Conservation (phyloP, 2,113 vertebrate genomes). For the Anhinga anhinga region DNA sequence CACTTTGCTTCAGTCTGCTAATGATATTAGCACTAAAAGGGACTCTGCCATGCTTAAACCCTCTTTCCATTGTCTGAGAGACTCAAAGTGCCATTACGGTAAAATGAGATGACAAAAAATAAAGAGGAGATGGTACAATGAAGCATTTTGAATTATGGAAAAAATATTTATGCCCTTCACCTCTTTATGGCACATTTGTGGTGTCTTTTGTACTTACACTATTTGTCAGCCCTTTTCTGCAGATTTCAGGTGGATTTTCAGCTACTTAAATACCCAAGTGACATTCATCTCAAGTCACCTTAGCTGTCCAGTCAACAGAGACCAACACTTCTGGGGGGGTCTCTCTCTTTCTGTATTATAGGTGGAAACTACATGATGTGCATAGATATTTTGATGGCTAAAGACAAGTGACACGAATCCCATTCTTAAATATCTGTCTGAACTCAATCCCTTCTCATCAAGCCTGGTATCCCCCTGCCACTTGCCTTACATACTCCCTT, state of each 20-base stretch:
- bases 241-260: not conserved
- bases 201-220: not conserved
- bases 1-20: conserved; percentile 52
- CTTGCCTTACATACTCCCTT: not conserved
- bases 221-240: not conserved
- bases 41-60: not conserved
- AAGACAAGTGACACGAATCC: not conserved
- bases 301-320: not conserved
- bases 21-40: conserved; percentile 31
- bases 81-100: not conserved
- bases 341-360: not conserved
- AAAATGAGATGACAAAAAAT: conserved; percentile 20
- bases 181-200: not conserved
- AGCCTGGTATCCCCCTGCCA: not conserved
- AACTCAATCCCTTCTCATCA: not conserved
- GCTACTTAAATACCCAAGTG: not conserved
- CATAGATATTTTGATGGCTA: not conserved
- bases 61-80: conserved; percentile 9
- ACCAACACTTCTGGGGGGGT: not conserved
- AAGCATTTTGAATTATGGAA: not conserved
- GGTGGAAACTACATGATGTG: not conserved
- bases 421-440: not conserved
- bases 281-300: not conserved
- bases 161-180: not conserved
- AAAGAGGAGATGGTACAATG: not conserved